Base-by-base conservation (phyloP, 1,140 invertebrate genomes). In the Oryctes rhinoceros region DNA sequence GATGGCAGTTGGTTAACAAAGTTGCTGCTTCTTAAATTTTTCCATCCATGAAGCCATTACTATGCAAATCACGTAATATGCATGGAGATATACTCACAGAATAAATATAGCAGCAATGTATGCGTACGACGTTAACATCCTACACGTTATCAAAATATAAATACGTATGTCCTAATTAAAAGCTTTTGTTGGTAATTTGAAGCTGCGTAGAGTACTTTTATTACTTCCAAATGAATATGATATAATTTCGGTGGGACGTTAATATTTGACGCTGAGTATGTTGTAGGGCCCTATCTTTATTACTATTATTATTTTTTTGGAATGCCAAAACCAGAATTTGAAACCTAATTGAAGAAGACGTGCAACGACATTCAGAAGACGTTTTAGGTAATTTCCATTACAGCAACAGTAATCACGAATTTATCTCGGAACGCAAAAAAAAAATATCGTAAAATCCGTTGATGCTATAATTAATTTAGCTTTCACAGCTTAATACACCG, bases 31-130 rank as follows among this genome's bases (percentile, higher is more conserved):
- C 24, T 35, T 37, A 9, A 71, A 37, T 71, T 71, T 71, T 71
- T 71, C 65, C 65, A 30, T 71, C 65, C 65, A 71, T 71, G 35
- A 71, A 35, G 65, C 65, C 35, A 71, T 71, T 71, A 71, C 65
- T 24, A 71, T 71, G 65, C 65, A 71, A 71, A 71, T 71, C 20
- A 24, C 4, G 65, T 71, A 71, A 71, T 37, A 37, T 35, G 15
- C 20, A 71, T 71, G 35, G 13, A 71, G 65, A 71, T 71, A 71
- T 1, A 67, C 0, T 10, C 18, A 20, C 20, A 71, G 24, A 71
- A 24, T 24, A 37, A 71, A 35, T 24, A 30, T 20, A 35, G 9
- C 10, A 24, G 65, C 15, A 71, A 35, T 71, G 35, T 71, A 71
- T 37, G 3, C 11, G 65, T 71, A 24, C 18, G 11, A 4, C 53